Percentiles rank a stretch among this genome's conserved stretches.
Evolutionary conservation across 2,113 vertebrate genomes (phyloP).

Genomic region (Erpornis zantholeuca): DNA sequence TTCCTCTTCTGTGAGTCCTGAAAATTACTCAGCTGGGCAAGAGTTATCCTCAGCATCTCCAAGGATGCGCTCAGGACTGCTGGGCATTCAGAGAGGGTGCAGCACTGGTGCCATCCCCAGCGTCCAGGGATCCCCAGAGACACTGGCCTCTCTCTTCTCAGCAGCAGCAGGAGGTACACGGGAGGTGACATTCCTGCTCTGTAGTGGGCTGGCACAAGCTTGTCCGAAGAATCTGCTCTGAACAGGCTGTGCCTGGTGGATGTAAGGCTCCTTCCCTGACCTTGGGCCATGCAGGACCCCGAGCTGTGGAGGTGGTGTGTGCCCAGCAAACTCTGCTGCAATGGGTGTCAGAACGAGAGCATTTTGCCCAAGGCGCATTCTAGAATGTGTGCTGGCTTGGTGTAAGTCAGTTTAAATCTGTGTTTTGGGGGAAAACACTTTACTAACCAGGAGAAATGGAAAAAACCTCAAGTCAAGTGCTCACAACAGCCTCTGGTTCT

Average conservation of each 20-base stretch:
- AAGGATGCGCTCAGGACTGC: accelerated
- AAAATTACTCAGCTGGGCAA: not conserved
- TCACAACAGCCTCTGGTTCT: not conserved
- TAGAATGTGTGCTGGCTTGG: not conserved
- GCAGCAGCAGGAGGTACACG: accelerated
- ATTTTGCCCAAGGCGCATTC: not conserved
- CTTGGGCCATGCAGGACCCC: accelerated
- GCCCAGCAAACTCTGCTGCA: not conserved
- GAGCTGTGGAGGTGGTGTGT: accelerated
- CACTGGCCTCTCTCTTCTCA: accelerated
- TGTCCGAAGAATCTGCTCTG: not conserved
- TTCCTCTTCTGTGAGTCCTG: not conserved
- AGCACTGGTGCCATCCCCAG: accelerated
- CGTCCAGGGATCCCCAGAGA: not conserved
- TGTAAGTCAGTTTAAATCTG: not conserved
- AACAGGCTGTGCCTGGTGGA: not conserved
- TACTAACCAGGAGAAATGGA: not conserved
- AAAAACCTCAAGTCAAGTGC: not conserved
- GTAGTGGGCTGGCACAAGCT: not conserved
- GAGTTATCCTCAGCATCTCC: not conserved
- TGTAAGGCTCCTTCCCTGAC: accelerated
- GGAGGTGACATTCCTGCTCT: not conserved
- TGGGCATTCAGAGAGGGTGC: not conserved
- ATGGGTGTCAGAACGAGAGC: accelerated
- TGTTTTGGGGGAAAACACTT: not conserved